A percentile compares a stretch with the other conserved stretches of the same genome.
phyloP scores from a whole-genome alignment of 2,797 vertebrate species.

The Ptychadena robeensis region DNA sequence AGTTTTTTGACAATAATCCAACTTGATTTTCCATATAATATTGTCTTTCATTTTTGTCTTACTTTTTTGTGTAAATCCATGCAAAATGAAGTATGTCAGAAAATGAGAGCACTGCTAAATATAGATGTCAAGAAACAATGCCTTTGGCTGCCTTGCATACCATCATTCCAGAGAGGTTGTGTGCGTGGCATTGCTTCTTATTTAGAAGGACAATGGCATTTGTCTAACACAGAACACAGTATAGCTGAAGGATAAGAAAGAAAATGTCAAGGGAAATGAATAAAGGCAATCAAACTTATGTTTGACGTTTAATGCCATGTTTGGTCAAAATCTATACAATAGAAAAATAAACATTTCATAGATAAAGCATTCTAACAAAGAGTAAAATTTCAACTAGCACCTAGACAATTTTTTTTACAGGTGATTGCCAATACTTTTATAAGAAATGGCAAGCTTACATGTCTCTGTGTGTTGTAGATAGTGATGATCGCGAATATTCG shows the following conservation, averaged over 20 bases:
- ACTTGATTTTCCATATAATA: neutral
- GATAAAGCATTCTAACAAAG: neutral
- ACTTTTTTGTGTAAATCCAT: neutral
- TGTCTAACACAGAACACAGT: constrained; percentile 21
- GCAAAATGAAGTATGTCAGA: constrained; percentile 26
- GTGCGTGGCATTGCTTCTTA: constrained; percentile 19
- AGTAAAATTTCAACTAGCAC: neutral
- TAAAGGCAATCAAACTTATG: neutral
- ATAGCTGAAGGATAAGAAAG: constrained; percentile 34
- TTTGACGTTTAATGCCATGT: constrained; percentile 24
- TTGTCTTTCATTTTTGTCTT: neutral
- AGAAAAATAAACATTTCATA: neutral
- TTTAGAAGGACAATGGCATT: constrained; percentile 48
- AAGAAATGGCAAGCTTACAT: neutral
- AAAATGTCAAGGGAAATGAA: constrained; percentile 49
- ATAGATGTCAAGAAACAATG: constrained; percentile 42
- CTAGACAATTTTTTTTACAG: neutral
- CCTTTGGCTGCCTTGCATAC: constrained; percentile 41
- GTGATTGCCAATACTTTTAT: neutral
- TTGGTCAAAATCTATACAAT: neutral
- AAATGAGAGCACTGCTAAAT: constrained; percentile 20
- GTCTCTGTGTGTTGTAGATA: no score
- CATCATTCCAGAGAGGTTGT: constrained; percentile 28
- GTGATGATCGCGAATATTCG: no score
- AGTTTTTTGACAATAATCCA: neutral